phyloP scores from a whole-genome alignment of 2,888 invertebrate genomes.

The Entomobrya multifasciata region DNA sequence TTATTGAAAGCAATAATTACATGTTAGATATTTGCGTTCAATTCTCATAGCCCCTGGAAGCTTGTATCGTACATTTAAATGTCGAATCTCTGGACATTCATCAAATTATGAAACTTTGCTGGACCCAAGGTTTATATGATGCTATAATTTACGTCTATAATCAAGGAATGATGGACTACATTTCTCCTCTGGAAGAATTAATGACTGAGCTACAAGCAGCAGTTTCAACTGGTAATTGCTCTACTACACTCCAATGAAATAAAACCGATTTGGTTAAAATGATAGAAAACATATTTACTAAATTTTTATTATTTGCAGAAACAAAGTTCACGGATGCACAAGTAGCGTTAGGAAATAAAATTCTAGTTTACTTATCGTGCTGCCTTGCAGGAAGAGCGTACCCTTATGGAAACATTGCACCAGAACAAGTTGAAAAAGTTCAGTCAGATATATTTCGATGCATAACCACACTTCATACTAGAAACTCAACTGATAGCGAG shows the following conservation, averaged over 20 bases:
- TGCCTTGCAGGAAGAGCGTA: constrained; percentile 93
- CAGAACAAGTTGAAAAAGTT: constrained; percentile 85
- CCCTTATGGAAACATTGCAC: constrained; percentile 88
- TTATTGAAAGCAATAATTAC: neutral
- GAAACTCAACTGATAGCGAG: constrained; percentile 84
- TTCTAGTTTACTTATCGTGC: constrained; percentile 92
- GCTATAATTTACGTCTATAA: constrained; percentile 90
- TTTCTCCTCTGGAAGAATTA: constrained; percentile 87
- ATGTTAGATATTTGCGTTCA: neutral
- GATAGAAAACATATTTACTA: neutral
- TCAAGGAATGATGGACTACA: constrained; percentile 88
- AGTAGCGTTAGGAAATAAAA: constrained; percentile 88
- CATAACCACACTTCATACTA: constrained; percentile 87
- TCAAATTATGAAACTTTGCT: constrained; percentile 85
- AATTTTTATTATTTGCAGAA: constrained; percentile 75
- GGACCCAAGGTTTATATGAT: constrained; percentile 86
- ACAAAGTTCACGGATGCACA: constrained; percentile 80
- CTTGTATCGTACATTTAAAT: constrained; percentile 87
- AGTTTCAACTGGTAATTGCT: constrained; percentile 80
- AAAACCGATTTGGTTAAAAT: neutral
- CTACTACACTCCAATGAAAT: neutral
- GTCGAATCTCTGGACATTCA: constrained; percentile 89
- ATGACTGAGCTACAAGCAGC: constrained; percentile 83
- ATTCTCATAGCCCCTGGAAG: constrained; percentile 85
- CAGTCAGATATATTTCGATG: constrained; percentile 89